Conservation (phyloP, 1,140 invertebrate species). For the Seison nebaliae region DNA sequence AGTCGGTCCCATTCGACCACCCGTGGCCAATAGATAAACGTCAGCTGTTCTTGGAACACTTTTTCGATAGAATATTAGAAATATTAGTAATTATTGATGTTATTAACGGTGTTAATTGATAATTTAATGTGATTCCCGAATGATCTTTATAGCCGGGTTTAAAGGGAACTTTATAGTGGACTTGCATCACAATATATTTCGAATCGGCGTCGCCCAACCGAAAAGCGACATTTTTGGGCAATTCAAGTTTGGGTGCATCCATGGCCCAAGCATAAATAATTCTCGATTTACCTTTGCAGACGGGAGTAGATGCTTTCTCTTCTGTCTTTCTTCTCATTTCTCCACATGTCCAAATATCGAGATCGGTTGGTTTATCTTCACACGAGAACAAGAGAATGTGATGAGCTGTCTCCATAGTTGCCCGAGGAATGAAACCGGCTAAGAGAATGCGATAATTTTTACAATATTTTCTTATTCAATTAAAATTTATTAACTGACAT, state of each 20-base stretch:
- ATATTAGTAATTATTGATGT: background rate
- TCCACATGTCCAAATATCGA: slow-evolving; percentile 42
- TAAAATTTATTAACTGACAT: no score
- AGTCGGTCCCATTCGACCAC: slow-evolving; percentile 43
- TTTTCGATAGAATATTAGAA: background rate
- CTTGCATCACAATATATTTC: slow-evolving; percentile 45
- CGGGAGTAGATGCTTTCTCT: slow-evolving; percentile 13
- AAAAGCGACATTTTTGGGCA: slow-evolving; percentile 47
- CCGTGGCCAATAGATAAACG: slow-evolving; percentile 54
- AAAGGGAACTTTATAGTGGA: slow-evolving; percentile 49
- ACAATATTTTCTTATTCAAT: no score
- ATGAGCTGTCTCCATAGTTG: slow-evolving; percentile 64
- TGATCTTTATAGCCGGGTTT: slow-evolving; percentile 4
- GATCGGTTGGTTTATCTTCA: slow-evolving; percentile 43
- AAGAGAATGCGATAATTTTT: no score
- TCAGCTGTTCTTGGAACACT: slow-evolving; percentile 35
- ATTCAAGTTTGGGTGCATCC: slow-evolving; percentile 53
- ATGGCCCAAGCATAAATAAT: slow-evolving; percentile 88
- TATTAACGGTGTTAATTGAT: slow-evolving; percentile 1
- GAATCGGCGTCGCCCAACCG: slow-evolving; percentile 32
- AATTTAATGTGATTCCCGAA: slow-evolving; percentile 5
- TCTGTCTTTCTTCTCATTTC: slow-evolving; percentile 19
- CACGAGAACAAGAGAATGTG: slow-evolving; percentile 86
- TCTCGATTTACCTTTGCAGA: slow-evolving; percentile 19
- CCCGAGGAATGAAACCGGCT: slow-evolving; percentile 74